Evolutionary conservation across 2,113 vertebrate species (phyloP), one percentile per base, ranked within the genome.

Genomic region (Poecilia latipinna): DNA sequence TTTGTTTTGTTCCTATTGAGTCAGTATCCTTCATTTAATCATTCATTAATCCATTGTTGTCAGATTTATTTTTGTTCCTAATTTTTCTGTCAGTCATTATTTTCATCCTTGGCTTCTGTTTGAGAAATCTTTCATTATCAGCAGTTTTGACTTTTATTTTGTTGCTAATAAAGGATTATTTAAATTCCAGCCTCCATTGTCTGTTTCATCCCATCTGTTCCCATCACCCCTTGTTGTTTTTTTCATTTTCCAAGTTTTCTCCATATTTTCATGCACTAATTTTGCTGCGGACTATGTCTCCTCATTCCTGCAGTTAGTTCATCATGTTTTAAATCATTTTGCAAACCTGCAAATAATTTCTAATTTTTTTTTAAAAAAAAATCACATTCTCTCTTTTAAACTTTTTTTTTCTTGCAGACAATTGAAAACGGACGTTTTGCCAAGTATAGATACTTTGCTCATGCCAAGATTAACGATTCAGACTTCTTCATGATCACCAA

Each of bases 361-460:
- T 48, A 4, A 5, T 7, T 1, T 13, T 26, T 13, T 10, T 1
- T 42, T 22, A 33, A 10, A 39, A 37, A 42, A 42, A 11, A 26
- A 35, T 3, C 10, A 0, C 7, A 8, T 17, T 61, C 67, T 65
- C 61, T 54, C 62, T 42, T 65, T 69, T 39, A 32, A 13, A 28
- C 22, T 71, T 10, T 77, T 82, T 82, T 90, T 17, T 72, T 70
- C 61, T 70, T 84, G 37, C 94, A 99, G 98, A 97, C 96, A 95
- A 97, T 99, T 90, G 98, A 99, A 94, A 97, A 98, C 4, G 98
- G 98, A 91, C 95, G 98, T 92, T 99, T 98, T 96, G 96, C 97
- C 90, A 98, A 96, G 93, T 96, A 96, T 89, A 95, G 91, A 89
- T 99, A 99, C 78, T 97, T 98, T 92, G 96, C 97, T 76, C 98